Percentiles rank a stretch among this genome's conserved stretches.
Evolutionary conservation across 2,797 vertebrate genomes (phyloP).

Genomic region (Ibycter americanus): DNA sequence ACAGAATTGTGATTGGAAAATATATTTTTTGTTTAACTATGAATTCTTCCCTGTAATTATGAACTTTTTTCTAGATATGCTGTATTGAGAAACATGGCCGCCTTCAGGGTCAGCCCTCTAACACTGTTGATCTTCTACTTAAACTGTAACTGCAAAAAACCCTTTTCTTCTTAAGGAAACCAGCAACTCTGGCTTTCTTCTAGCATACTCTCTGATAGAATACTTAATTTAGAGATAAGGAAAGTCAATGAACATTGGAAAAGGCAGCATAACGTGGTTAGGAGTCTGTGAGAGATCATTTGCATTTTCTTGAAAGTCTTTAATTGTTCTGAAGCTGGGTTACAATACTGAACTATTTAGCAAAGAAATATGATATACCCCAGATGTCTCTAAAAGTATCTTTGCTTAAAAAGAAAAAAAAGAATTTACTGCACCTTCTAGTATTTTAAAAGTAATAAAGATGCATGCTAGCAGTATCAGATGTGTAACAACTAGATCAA

Average conservation of each 20-base stretch:
- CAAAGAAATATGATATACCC: not conserved
- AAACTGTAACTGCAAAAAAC: not conserved
- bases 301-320: not conserved
- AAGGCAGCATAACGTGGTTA: not conserved
- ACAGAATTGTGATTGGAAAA: not conserved
- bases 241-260: not conserved
- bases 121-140: not conserved
- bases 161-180: constrained; percentile 9
- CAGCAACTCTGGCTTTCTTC: not conserved
- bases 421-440: not conserved
- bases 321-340: not conserved
- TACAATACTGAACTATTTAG: not conserved
- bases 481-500: not conserved
- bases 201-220: not conserved
- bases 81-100: not conserved
- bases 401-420: not conserved
- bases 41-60: not conserved
- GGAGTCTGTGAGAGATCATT: not conserved
- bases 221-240: constrained; percentile 11
- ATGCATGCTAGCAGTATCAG: not conserved
- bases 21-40: not conserved
- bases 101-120: not conserved
- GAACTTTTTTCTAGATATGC: not conserved
- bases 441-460: not conserved
- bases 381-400: not conserved